These are phyloP conservation scores for Copsychus sechellarum DNA, from an alignment of 2,113 vertebrate genomes.

Conservation along the genomic window DNA sequence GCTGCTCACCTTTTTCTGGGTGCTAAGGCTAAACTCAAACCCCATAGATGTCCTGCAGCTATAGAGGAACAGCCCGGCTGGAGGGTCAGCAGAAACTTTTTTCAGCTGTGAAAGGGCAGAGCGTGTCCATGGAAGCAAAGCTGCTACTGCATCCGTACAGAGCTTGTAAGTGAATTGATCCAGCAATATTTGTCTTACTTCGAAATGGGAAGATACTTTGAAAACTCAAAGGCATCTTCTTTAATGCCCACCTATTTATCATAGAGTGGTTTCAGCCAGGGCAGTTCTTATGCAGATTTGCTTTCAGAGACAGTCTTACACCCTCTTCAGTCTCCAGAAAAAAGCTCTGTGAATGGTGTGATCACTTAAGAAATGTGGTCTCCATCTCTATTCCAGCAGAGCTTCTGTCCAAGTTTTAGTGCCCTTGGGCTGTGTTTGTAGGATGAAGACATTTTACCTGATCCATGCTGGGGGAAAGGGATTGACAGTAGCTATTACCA, in stretches of 20 bases:
- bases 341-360: background rate
- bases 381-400: background rate
- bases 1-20: background rate
- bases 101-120: background rate
- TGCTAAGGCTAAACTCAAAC: background rate
- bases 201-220: background rate
- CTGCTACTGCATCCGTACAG: background rate
- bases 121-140: background rate
- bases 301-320: background rate
- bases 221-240: background rate
- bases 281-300: background rate
- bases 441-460: background rate
- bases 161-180: background rate
- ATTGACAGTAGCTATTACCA: background rate
- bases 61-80: background rate
- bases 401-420: background rate
- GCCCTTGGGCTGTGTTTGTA: background rate
- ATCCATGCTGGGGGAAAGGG: background rate
- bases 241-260: background rate
- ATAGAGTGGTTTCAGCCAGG: background rate
- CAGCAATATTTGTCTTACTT: background rate
- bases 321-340: background rate
- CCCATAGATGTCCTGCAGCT: background rate
- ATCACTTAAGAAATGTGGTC: background rate
- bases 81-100: background rate